Evolutionary conservation across 2,113 vertebrate species (phyloP), one percentile per base, ranked within the genome.

Genomic region (Cryptotis parvus): DNA sequence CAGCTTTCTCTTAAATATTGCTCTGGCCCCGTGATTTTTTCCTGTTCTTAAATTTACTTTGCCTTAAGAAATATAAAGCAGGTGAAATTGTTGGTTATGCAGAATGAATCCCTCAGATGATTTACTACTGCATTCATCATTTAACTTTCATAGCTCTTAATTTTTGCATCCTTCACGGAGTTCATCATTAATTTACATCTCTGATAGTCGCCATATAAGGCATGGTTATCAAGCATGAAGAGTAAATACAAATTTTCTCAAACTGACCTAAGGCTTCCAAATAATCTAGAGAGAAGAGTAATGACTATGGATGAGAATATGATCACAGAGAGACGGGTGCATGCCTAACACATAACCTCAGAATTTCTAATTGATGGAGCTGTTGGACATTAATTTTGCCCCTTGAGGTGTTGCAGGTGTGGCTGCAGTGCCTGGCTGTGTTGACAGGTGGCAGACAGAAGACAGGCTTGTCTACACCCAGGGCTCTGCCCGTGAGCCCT

Each of bases 231-330:
- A 74, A 82, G 65, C 75, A 84, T 52, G 72, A 92, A 74, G 66
- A 94, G 52, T 90, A 96, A 96, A 74, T 29, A 27, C 15, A n/a
- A 52, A 74, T 75, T 84, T 95, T 95, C 66, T 93, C 86, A 76
- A 66, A 33, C 52, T 84, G 61, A 88, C 90, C 52, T 16, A 22
- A 82, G 55, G 61, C 69, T 89, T 92, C 35, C 55, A 82, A 79
- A 33, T 94, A 70, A 77, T 80, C 76, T 79, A 52, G 41, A 83
- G 94, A 95, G 52, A 76, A 94, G 52, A 76, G 52, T 20, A 39
- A 6, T 85, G 63, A 75, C 58, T 73, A 41, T 77, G 52, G 26
- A 29, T 75, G 45, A 10, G 26, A 8, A 15, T 82, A 35, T 72
- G 78, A 52, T 18, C 15, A 65, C 86, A 33, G 31, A 43, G 73